These are phyloP conservation scores for Ianthella basta DNA, from an alignment of 37 sponge, comb jelly and placozoan genomes.

Conservation along the genomic window DNA sequence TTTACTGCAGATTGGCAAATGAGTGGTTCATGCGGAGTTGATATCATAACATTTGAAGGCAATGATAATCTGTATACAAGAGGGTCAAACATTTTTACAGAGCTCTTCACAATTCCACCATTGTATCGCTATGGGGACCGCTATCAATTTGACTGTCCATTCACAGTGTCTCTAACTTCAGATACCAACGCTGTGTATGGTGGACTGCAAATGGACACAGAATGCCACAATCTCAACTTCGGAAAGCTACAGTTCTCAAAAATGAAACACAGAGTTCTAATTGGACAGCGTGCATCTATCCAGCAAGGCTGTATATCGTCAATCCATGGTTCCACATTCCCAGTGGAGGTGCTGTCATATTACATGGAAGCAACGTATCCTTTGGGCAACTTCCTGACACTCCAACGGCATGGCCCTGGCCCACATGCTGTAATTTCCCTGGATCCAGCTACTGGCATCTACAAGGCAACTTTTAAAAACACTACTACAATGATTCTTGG, in stretches of 20 bases:
- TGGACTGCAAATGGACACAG: background rate
- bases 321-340: background rate
- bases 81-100: background rate
- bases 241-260: background rate
- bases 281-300: background rate
- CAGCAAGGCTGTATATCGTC: background rate
- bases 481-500: background rate
- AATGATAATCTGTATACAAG: constrained; percentile 23
- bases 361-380: background rate
- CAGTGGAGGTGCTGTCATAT: background rate
- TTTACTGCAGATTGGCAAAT: no score
- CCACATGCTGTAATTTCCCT: background rate
- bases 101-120: constrained; percentile 12
- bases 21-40: background rate
- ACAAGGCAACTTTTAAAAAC: background rate
- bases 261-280: background rate
- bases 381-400: background rate
- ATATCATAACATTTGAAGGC: background rate
- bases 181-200: background rate
- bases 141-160: constrained; percentile 18
- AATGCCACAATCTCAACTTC: background rate
- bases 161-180: background rate
- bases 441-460: background rate
- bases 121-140: constrained; percentile 8
- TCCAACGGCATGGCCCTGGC: background rate